Evolutionary conservation across 1,140 invertebrate genomes (phyloP), one percentile per base, ranked within the genome.

Genomic region (Geopemphigus sp.): DNA sequence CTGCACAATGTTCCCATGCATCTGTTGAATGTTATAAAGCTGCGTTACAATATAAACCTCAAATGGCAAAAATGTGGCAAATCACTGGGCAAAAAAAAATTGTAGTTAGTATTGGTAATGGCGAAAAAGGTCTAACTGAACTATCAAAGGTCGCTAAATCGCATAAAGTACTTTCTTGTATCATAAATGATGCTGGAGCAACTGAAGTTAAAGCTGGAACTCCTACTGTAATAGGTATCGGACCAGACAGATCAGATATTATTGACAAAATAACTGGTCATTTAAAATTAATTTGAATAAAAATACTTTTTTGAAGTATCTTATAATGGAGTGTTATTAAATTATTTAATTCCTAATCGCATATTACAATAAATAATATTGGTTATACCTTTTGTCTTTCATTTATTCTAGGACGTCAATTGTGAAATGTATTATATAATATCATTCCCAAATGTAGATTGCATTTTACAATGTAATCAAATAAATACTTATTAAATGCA

Each of bases 1-100:
- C 93, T 47, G 94, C 95, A 5, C 96, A 97, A 85, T 97, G 95
- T 88, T 90, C 92, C 59, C 96, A 98, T 88, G 96, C 94, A 70
- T 92, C 95, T 11, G 91, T 93, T 29, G 90, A 89, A 63, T 94
- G 92, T 4, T 95, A 93, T 84, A 89, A 91, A 82, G 91, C 91
- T 82, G 88, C 90, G 22, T 86, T 89, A 14, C 87, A 85, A 78
- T 88, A 87, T 76, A 87, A 90, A 82, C 90, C 91, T 10, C 86
- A 88, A 50, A 83, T 91, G 39, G 85, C 97, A 22, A 88, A 89
- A 82, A 84, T 86, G 11, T 98, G 96, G 96, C 89, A 92, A 84
- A 86, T 86, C 70, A 89, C 87, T 83, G 95, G 94, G 0, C 93
- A 95, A 85, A 89, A 91, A 2, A 96, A 96, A 87, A 90, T 96